Evolutionary conservation across 2,888 invertebrate species (phyloP), one percentile per base, ranked within the genome.

Genomic region (Labia minor): DNA sequence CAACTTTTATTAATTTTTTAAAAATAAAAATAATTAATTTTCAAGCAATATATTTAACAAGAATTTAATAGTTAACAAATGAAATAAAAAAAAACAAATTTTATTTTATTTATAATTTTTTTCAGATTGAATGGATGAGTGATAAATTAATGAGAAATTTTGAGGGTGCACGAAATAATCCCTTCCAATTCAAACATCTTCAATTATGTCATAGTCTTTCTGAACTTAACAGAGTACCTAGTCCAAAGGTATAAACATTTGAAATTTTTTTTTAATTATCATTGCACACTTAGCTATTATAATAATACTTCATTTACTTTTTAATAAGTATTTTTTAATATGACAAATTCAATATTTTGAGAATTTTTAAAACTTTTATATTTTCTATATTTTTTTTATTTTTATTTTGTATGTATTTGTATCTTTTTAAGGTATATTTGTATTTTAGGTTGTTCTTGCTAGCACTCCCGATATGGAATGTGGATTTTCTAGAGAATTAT

Each of bases 41-140:
- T 33, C 33, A 11, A 33, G 33, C 6, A 8, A 6, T 33, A 33
- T 33, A 33, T 33, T 8, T 33, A 8, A 8, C 6, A 33, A 33
- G 6, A 33, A 33, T 6, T 8, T 33, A 33, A 33, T 33, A 33
- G 33, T 11, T 6, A 6, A 33, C 11, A 33, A 33, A n/a, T n/a
- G n/a, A n/a, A n/a, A n/a, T n/a, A n/a, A n/a, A n/a, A n/a, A n/a
- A n/a, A n/a, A n/a, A n/a, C n/a, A n/a, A n/a, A n/a, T n/a, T n/a
- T n/a, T 63, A 61, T 37, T 10, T 61, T 62, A 33, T 66, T 26
- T n/a, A 63, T 64, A 10, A 49, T 14, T 18, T 67, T 67, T 73
- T 73, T 11, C 77, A 90, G 84, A 95, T 99, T 72, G 99, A 99
- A 79, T 99, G 98, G 99, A 99, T 99, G 99, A 95, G 95, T 75